Base-by-base conservation (phyloP, 2,113 vertebrate genomes). In the Cheilinus undulatus region DNA sequence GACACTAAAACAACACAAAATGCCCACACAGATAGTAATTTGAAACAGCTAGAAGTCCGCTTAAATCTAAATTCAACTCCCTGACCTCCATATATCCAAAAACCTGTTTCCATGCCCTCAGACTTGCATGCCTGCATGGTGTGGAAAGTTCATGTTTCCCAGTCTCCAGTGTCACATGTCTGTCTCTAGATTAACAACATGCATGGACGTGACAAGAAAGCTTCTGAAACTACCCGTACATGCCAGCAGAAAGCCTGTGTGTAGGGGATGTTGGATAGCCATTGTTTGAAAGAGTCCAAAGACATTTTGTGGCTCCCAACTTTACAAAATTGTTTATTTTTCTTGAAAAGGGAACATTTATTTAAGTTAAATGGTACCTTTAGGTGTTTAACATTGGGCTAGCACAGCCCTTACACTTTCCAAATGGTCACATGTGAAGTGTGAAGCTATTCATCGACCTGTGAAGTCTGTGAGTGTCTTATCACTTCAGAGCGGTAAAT, bases 401-500 rank as follows among this genome's bases (percentile, higher is more conserved):
- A 45, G 53, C 38, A 1, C 9, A 38, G 20, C 51, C n/a, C 20
- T 76, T 1, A 42, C 13, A 53, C 64, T 69, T 79, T 82, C 74
- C 45, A 84, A 80, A 65, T 22, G 14, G 42, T 40, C 45, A 24
- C 6, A 2, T 69, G 32, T 70, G 34, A 83, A 74, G 71, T 80
- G 82, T 67, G 58, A 86, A 76, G 73, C 79, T 74, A 20, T 79
- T 80, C 77, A 86, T 76, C 61, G 10, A 69, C 71, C 56, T 82
- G 66, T 70, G 74, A 87, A 86, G 72, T 78, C 63, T 56, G 42
- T 38, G 59, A 84, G 78, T 85, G 88, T 88, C 83, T 91, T 91
- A 89, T 90, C 89, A 90, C 86, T 85, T 87, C 59, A 77, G 83
- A 88, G 89, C 79, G 78, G 84, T 87, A 92, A 91, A 91, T 91